Evolutionary conservation across 2,797 vertebrate species (phyloP).

Genomic region (Pipistrellus pygmaeus): DNA sequence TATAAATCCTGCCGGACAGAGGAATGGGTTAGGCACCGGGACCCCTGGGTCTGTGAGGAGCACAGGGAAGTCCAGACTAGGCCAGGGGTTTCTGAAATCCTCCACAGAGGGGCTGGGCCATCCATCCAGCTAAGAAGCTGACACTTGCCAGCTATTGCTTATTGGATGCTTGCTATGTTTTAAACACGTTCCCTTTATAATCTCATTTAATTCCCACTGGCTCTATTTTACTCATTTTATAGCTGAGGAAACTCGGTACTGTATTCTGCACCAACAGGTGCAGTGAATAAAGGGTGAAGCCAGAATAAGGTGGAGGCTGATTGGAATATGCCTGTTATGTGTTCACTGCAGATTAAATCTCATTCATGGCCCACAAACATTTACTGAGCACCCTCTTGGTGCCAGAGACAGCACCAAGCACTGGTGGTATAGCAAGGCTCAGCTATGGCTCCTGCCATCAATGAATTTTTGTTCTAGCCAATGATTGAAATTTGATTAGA

Average conservation of each 20-base stretch:
- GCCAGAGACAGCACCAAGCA: not conserved
- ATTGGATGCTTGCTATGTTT: not conserved
- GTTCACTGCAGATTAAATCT: not conserved
- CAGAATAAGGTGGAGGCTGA: not conserved
- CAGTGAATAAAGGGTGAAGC: not conserved
- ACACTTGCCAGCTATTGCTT: not conserved
- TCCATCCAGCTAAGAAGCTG: not conserved
- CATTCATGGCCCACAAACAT: not conserved
- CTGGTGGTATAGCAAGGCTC: too few species aligned
- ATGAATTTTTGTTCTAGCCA: not conserved
- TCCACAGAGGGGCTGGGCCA: not conserved
- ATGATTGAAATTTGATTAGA: not conserved
- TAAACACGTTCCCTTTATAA: conserved; percentile 9
- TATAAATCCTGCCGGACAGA: conserved; percentile 78
- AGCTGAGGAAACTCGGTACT: not conserved
- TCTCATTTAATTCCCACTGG: conserved; percentile 15
- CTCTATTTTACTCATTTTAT: conserved; percentile 12
- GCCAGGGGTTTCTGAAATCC: not conserved
- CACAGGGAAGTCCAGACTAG: not conserved
- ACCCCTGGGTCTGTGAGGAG: conserved; percentile 61
- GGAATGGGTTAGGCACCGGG: not conserved
- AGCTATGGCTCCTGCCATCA: not conserved
- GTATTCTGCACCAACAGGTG: not conserved
- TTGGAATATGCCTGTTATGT: not conserved
- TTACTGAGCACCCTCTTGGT: not conserved